Conservation (phyloP, 2,113 vertebrate genomes). For the Synchiropus splendidus region DNA sequence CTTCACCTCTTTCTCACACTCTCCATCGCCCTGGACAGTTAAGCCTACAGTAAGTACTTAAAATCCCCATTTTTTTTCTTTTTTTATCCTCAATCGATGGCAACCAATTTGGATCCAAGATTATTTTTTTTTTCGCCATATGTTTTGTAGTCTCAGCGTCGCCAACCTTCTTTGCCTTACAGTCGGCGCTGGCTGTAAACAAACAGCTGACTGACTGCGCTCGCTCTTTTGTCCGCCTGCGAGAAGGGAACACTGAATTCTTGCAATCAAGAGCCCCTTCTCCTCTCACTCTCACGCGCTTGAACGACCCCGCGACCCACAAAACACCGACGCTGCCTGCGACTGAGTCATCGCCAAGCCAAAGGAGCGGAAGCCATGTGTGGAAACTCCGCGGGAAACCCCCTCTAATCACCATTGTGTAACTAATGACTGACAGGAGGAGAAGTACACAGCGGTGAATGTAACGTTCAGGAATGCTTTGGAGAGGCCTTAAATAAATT, state of each 20-base stretch:
- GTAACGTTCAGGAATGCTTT: too few species aligned
- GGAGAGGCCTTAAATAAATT: too few species aligned
- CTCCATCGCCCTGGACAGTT: too few species aligned
- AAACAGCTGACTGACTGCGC: constrained; percentile 34
- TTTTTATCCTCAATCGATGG: too few species aligned
- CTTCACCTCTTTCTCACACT: too few species aligned
- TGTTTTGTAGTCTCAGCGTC: constrained; percentile 6
- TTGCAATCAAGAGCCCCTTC: constrained; percentile 39
- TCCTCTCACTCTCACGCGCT: constrained; percentile 30
- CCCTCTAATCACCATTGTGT: constrained; percentile 24
- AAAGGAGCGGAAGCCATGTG: constrained; percentile 29
- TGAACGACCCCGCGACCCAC: constrained; percentile 19
- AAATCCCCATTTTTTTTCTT: too few species aligned
- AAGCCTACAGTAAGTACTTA: too few species aligned
- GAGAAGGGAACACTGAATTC: constrained; percentile 20
- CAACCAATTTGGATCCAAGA: too few species aligned
- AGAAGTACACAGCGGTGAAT: too few species aligned
- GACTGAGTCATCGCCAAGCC: constrained; percentile 33
- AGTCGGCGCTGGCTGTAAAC: constrained; percentile 29
- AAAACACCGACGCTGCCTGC: constrained; percentile 22
- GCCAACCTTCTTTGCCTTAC: too few species aligned
- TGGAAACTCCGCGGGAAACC: constrained; percentile 46
- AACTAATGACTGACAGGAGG: constrained; percentile 5
- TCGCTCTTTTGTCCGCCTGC: constrained; percentile 35
- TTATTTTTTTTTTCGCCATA: constrained; percentile 3